Conservation (phyloP, 2,888 invertebrate species). For the Brachyopa scutellaris region DNA sequence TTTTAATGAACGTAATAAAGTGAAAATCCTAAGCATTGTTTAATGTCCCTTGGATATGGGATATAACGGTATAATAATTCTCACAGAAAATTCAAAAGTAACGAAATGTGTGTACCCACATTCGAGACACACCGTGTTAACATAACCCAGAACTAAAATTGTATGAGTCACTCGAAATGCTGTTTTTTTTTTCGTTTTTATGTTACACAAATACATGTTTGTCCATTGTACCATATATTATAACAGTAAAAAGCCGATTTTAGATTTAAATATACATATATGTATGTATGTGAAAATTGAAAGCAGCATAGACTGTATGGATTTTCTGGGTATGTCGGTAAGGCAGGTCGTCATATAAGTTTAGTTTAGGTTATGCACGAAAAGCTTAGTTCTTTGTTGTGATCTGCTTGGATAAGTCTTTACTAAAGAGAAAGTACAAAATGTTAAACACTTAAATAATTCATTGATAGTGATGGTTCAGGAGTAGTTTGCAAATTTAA, state of each 20-base stretch:
- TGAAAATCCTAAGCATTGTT: no score
- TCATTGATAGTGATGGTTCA: no score
- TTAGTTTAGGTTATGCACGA: background rate
- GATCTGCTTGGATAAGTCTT: background rate
- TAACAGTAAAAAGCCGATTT: slow-evolving; percentile 28
- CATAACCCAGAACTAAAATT: slow-evolving; percentile 27
- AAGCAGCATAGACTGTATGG: background rate
- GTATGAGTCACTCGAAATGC: slow-evolving; percentile 52
- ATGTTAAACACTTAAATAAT: no score
- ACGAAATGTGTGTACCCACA: slow-evolving; percentile 26
- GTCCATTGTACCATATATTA: slow-evolving; percentile 4
- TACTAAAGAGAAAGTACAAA: no score
- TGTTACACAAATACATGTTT: slow-evolving; percentile 27
- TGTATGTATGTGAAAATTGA: background rate
- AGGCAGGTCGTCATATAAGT: background rate
- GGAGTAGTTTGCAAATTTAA: no score
- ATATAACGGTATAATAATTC: no score
- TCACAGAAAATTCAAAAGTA: slow-evolving; percentile 13
- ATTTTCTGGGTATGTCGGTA: slow-evolving; percentile 11
- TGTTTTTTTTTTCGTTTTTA: slow-evolving; percentile 18
- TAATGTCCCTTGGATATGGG: no score
- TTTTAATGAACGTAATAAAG: no score
- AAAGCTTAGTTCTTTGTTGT: slow-evolving; percentile 29
- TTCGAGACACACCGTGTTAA: slow-evolving; percentile 24
- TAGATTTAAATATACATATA: background rate